A percentile compares a stretch with the other conserved stretches of the same genome.
Evolutionary conservation across 2,113 vertebrate genomes (phyloP).

Genomic region (Sialia sialis): DNA sequence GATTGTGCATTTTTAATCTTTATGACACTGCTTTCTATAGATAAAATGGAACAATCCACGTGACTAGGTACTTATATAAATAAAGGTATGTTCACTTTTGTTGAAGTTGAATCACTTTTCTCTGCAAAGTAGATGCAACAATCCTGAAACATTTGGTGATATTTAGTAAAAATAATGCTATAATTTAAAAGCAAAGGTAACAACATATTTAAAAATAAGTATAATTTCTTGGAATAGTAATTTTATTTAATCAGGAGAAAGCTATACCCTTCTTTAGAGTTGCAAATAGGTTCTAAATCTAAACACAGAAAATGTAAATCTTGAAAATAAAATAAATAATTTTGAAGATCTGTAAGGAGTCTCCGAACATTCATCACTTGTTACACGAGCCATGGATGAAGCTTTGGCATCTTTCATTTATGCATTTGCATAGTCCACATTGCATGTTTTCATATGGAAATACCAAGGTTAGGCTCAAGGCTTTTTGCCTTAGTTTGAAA

Average conservation of each 20-base stretch:
- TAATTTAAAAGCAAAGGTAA: neutral
- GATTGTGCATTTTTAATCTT: conserved; percentile 53
- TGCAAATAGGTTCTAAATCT: neutral
- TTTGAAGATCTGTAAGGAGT: neutral
- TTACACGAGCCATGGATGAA: neutral
- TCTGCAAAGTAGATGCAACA: conserved; percentile 45
- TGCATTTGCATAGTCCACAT: neutral
- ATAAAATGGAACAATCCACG: conserved; percentile 55
- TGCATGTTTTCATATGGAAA: neutral
- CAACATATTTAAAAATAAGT: neutral
- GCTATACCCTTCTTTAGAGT: neutral
- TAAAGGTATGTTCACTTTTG: conserved; percentile 15
- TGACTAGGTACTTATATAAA: conserved; percentile 15
- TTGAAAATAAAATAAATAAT: neutral
- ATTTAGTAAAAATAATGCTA: conserved; percentile 33
- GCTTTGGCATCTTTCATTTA: neutral
- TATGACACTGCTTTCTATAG: conserved; percentile 42
- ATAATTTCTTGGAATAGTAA: neutral
- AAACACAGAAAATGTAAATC: neutral
- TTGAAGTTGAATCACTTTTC: conserved; percentile 56
- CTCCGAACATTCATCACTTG: neutral
- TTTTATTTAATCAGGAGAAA: neutral
- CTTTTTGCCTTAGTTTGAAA: neutral
- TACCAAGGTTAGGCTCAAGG: neutral
- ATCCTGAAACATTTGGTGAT: conserved; percentile 17